Percentiles rank a stretch among this genome's conserved stretches.
Conservation (phyloP, 2,888 invertebrate species). For the Cordilura impudica region DNA sequence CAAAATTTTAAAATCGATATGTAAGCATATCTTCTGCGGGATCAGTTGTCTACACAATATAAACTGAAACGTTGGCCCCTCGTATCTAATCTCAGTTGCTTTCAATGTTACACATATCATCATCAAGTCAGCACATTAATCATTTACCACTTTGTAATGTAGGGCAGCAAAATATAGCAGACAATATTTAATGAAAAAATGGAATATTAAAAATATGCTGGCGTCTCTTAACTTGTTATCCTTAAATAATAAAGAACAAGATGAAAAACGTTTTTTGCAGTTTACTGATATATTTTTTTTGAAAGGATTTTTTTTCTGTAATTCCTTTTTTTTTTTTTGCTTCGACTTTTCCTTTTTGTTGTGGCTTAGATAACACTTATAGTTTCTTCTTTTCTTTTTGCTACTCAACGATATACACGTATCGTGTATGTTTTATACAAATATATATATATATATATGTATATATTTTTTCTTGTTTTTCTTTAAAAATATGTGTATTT, state of each 20-base stretch:
- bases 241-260: conserved; percentile 41
- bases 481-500: conserved; percentile 2
- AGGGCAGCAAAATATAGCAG: not conserved
- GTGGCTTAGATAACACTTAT: conserved; percentile 60
- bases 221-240: conserved; percentile 60
- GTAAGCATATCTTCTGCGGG: no score
- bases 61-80: no score
- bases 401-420: conserved; percentile 24
- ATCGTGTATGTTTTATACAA: not conserved
- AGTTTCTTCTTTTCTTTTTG: conserved; percentile 21
- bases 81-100: not conserved
- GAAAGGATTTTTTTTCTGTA: not conserved
- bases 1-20: no score
- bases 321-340: conserved; percentile 12
- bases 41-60: no score
- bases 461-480: not conserved
- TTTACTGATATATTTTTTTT: not conserved
- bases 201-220: conserved; percentile 62
- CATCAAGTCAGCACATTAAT: not conserved
- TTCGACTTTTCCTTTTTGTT: conserved; percentile 45
- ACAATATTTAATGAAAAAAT: conserved; percentile 30
- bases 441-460: not conserved
- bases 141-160: not conserved
- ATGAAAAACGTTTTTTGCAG: not conserved
- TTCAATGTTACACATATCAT: not conserved